Conservation (phyloP, 2,113 vertebrate species). For the Anhinga rufa region DNA sequence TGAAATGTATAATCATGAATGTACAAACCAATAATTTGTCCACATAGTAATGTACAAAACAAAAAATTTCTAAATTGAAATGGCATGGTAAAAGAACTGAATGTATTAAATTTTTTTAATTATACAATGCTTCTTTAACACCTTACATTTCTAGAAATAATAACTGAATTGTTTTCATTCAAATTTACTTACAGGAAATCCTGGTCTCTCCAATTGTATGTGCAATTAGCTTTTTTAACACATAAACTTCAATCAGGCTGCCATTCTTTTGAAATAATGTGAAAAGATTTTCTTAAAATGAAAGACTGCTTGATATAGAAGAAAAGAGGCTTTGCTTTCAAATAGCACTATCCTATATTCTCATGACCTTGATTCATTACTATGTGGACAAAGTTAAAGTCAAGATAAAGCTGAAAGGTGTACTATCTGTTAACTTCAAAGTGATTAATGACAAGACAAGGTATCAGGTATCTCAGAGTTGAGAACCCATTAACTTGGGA, state of each 20-base stretch:
- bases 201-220: neutral
- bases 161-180: neutral
- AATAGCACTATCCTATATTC: conserved; percentile 4
- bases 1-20: neutral
- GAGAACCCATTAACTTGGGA: conserved; percentile 69
- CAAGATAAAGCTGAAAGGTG: conserved; percentile 56
- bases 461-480: conserved; percentile 51
- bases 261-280: neutral
- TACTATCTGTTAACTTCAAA: conserved; percentile 80
- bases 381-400: conserved; percentile 56
- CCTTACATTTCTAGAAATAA: neutral
- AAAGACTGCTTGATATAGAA: neutral
- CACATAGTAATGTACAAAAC: neutral
- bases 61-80: neutral
- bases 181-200: neutral
- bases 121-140: neutral
- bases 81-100: neutral
- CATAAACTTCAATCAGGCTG: neutral
- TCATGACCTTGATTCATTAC: conserved; percentile 67
- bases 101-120: neutral
- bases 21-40: neutral
- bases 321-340: conserved; percentile 7
- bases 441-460: conserved; percentile 89
- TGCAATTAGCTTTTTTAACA: neutral
- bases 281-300: neutral